Base-by-base conservation (phyloP, 1,140 invertebrate genomes). In the Asobara japonica region DNA sequence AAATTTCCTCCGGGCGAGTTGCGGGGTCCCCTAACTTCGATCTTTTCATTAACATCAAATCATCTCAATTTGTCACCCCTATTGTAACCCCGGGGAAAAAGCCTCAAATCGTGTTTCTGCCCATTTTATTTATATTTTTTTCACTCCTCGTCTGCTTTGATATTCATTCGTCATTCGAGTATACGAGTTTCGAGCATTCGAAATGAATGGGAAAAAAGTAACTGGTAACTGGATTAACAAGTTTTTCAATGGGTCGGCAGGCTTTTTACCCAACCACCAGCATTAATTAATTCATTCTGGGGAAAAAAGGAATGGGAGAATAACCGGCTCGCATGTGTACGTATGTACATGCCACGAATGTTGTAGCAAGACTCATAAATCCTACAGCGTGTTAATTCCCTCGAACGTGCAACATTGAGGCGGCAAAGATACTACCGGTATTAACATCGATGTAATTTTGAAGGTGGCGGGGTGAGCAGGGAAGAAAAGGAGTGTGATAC, bases 371-470 rank as follows among this genome's bases (percentile, higher is more conserved):
- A 80, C 79, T 79, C 80, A 82, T 82, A 81, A 82, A 82, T 81
- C 80, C 74, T 82, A 78, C 69, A 75, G 69, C 79, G 82, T 83
- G 81, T 83, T 82, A 83, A 85, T 83, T 81, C 81, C 80, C 77
- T 79, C 13, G 82, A 79, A 81, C 77, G 79, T 80, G 81, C 78
- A 80, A 76, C 64, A 81, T 76, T 51, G 74, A 73, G 62, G 69
- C 30, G 68, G 65, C 65, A 73, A 51, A 67, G 62, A 77, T 77
- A 85, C 83, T 85, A 85, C 83, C 76, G 83, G 83, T 85, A 83
- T 84, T 85, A 80, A 82, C 79, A 65, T 66, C 71, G 38, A 66
- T 67, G 72, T 67, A 74, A 36, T 66, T 66, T 22, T 10, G 33
- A 41, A 20, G 13, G 33, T 66, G 20, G n/a, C n/a, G 10, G 33